Evolutionary conservation across 2,888 invertebrate species (phyloP), one percentile per base, ranked within the genome.

Genomic region (Crossocerus cetratus): DNA sequence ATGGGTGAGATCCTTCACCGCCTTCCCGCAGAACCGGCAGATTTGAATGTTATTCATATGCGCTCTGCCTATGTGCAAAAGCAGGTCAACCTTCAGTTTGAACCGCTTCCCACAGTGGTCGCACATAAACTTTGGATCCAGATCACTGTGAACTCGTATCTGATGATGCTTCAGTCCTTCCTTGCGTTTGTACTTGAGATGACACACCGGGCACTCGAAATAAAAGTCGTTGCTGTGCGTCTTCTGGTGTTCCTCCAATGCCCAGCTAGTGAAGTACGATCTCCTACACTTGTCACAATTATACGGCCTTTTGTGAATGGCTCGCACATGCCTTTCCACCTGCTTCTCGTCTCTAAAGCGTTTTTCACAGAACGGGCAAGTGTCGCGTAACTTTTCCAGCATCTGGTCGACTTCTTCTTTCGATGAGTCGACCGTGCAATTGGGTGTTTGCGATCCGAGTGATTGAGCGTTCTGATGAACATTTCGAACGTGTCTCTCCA

Each of bases 341-440:
- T 58, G 65, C 0, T 64, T 64, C 21, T 79, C 80, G 44, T 69
- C 71, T 13, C 71, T 57, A 23, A 84, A 84, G 4, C 45, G 63
- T 60, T 80, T 84, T 20, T 80, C 79, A 23, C 85, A 86, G 53
- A 83, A 67, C 0, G 84, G 86, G 57, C 84, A 86, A 4, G 69
- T 68, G n/a, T 70, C 71, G 0, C 69, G 72, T 3, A 82, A 20
- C 2, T 69, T 69, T 0, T 81, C 63, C 14, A 83, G 53, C 18
- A 72, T 59, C n/a, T 42, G 16, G 14, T 80, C 72, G 3, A 65
- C 45, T 3, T 66, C 64, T 45, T 71, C 59, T 3, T 72, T 45
- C 2, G 49, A 49, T 14, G 49, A 16, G 49, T 49, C 49, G 3
- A 49, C 1, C 2, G 49, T 49, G 16, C 49, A 16, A 16, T 14